A percentile compares a stretch with the other conserved stretches of the same genome.
Conservation (phyloP, 2,797 vertebrate species). For the Cheirogaleus major region DNA sequence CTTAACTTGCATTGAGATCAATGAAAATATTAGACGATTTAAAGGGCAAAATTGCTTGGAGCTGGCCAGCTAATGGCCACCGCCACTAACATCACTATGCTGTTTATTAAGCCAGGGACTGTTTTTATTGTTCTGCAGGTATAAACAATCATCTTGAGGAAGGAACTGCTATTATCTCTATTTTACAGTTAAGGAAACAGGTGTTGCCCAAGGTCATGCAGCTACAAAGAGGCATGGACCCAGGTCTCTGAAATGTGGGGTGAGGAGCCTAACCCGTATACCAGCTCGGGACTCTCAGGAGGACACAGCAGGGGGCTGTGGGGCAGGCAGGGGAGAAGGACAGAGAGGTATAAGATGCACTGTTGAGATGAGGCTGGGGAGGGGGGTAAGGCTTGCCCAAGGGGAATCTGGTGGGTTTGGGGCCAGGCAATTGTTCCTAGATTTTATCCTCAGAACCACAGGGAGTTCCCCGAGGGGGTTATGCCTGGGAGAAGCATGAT, state of each 20-base stretch:
- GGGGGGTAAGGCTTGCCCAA: background rate
- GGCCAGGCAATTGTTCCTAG: background rate
- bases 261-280: background rate
- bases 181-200: background rate
- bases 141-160: background rate
- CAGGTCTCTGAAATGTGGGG: background rate
- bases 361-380: too few species aligned
- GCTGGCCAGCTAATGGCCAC: background rate
- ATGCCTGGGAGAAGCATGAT: background rate
- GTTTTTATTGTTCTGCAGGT: background rate
- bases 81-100: fast-evolving
- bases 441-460: background rate
- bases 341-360: background rate
- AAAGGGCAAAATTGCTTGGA: background rate
- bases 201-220: background rate
- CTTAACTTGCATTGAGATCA: background rate
- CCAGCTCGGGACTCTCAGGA: background rate
- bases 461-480: background rate
- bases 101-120: background rate
- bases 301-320: background rate
- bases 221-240: background rate
- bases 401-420: background rate
- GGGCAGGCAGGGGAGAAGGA: background rate
- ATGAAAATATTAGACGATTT: background rate
- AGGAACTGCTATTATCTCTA: background rate